These are phyloP conservation scores for Cylloceria caligata DNA, from an alignment of 2,888 invertebrate species.

Conservation along the genomic window DNA sequence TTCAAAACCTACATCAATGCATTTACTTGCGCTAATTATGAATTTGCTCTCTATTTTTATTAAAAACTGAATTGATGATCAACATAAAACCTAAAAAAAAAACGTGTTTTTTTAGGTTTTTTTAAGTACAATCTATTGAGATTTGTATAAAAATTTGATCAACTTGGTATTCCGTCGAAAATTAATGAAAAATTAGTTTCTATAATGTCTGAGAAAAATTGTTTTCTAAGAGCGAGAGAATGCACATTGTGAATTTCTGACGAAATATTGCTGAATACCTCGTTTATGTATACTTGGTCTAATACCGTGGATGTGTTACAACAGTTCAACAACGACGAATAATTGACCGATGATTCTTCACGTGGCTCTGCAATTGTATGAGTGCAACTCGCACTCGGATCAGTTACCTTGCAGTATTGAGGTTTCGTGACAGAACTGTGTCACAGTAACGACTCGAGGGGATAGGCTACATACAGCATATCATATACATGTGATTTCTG, in stretches of 20 bases:
- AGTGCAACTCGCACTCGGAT: slow-evolving; percentile 7
- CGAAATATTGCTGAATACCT: neutral
- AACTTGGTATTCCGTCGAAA: no score
- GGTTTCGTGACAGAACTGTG: slow-evolving; percentile 48
- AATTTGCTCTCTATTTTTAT: no score
- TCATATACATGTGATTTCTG: slow-evolving; percentile 20
- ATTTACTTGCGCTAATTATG: no score
- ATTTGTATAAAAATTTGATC: no score
- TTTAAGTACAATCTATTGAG: no score
- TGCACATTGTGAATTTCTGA: neutral
- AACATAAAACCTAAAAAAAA: no score
- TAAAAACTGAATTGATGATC: no score
- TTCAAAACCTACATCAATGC: no score
- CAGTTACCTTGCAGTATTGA: slow-evolving; percentile 38
- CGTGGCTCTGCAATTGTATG: slow-evolving; percentile 24
- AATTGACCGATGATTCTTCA: slow-evolving; percentile 16
- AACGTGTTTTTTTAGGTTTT: no score
- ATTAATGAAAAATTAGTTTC: no score
- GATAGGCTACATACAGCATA: slow-evolving; percentile 4
- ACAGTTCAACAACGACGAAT: slow-evolving; percentile 6
- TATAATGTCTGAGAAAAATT: no score
- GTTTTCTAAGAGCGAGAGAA: neutral
- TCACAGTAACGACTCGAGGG: slow-evolving; percentile 41
- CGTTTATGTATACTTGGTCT: neutral
- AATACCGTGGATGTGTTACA: neutral